Conservation (phyloP, 2,797 vertebrate genomes). For the Aplochiton taeniatus region DNA sequence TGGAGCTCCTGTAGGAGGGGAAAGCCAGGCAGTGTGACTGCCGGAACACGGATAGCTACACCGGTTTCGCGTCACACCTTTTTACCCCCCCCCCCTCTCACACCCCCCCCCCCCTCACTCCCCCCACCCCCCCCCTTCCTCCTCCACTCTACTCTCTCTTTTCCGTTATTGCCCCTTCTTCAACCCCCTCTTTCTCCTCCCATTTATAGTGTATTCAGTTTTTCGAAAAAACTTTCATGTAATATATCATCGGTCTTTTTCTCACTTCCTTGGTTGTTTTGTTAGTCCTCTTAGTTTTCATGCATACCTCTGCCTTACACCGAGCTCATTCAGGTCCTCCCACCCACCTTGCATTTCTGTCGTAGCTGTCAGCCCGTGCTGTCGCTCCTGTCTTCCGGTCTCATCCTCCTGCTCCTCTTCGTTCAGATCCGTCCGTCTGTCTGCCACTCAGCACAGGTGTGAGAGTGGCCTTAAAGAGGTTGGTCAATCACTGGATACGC, state of each 20-base stretch:
- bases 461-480: no score
- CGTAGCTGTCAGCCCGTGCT: neutral
- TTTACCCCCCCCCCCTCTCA: conserved; percentile 22
- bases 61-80: conserved; percentile 35
- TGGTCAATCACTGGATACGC: no score
- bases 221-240: neutral
- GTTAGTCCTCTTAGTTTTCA: neutral
- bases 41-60: conserved; percentile 26
- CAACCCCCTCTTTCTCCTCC: neutral
- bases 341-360: neutral
- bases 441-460: neutral
- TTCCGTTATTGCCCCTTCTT: neutral
- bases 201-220: neutral
- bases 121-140: conserved; percentile 19
- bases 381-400: neutral
- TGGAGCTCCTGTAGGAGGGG: no score
- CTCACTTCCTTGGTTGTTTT: neutral
- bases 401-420: neutral
- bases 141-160: neutral
- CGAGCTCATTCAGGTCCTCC: no score
- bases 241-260: neutral
- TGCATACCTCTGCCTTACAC: neutral
- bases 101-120: conserved; percentile 23
- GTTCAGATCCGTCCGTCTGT: neutral
- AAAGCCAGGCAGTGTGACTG: conserved; percentile 15